A percentile compares a stretch with the other conserved stretches of the same genome.
Conservation (phyloP, 1,140 invertebrate genomes). For the Drosophila lini region DNA sequence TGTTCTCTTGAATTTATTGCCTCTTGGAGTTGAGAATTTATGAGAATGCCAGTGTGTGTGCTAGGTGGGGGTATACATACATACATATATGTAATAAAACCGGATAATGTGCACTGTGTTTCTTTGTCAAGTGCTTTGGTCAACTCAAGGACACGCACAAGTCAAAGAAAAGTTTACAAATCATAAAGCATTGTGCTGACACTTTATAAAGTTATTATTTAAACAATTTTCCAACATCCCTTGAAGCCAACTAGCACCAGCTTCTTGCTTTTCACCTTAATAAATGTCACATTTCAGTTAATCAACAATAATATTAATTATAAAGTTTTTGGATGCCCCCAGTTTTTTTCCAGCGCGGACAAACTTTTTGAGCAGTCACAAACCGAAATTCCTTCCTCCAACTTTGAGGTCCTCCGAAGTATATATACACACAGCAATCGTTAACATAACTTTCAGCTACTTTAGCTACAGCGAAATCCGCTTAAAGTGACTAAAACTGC, state of each 20-base stretch:
- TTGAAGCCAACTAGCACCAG: neutral
- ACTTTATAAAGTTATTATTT: neutral
- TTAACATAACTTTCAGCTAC: slow-evolving; percentile 56
- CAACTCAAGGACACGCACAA: slow-evolving; percentile 31
- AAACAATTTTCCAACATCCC: neutral
- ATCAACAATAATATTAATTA: slow-evolving; percentile 19
- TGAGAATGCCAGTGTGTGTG: slow-evolving; percentile 3
- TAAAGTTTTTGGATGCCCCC: neutral
- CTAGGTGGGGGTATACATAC: neutral
- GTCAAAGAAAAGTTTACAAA: neutral
- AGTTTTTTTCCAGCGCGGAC: neutral
- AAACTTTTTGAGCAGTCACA: slow-evolving; percentile 8
- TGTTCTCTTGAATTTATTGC: slow-evolving; percentile 60
- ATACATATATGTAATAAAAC: slow-evolving; percentile 39
- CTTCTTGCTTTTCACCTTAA: neutral
- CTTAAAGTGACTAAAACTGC: slow-evolving; percentile 64
- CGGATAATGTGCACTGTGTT: slow-evolving; percentile 31
- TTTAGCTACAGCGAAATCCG: slow-evolving; percentile 51
- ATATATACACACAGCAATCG: slow-evolving; percentile 14
- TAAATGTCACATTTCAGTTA: slow-evolving; percentile 10
- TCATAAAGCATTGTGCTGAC: neutral
- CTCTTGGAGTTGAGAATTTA: slow-evolving; percentile 42
- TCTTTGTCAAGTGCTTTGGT: slow-evolving; percentile 46
- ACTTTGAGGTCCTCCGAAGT: slow-evolving; percentile 17
- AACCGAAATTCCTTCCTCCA: slow-evolving; percentile 1